A percentile compares a stretch with the other conserved stretches of the same genome.
These are phyloP conservation scores for Melanostoma mellinum DNA, from an alignment of 2,888 invertebrate genomes.

Conservation along the genomic window DNA sequence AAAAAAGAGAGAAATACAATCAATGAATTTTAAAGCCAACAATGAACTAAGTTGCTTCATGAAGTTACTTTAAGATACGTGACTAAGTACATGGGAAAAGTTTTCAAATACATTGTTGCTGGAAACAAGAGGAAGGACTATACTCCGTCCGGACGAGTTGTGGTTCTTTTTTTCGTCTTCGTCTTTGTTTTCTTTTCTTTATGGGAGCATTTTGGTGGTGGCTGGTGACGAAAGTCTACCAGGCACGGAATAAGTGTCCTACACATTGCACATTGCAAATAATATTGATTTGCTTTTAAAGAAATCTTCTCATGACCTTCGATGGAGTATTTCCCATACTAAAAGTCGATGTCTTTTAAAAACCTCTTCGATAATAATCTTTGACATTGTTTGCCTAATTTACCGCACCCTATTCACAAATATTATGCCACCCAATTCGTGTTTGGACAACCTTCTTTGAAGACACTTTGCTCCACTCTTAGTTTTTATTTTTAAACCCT, in stretches of 20 bases:
- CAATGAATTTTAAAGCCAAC: background rate
- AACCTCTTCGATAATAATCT: slow-evolving; percentile 25
- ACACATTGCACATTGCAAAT: slow-evolving; percentile 4
- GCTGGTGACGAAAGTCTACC: background rate
- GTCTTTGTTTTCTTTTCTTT: background rate
- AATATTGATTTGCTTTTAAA: background rate
- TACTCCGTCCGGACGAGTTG: background rate
- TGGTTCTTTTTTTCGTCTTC: background rate
- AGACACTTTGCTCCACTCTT: background rate
- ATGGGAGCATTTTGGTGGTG: background rate
- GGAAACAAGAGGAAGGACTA: background rate
- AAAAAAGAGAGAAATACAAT: background rate
- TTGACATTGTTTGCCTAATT: slow-evolving; percentile 35
- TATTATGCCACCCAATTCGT: slow-evolving; percentile 51
- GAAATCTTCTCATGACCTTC: slow-evolving; percentile 43
- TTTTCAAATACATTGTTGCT: background rate
- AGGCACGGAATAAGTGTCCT: background rate
- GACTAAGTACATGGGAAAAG: slow-evolving; percentile 31
- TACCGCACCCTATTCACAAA: slow-evolving; percentile 53
- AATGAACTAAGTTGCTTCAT: background rate
- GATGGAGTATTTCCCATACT: slow-evolving; percentile 24
- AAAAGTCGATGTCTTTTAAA: background rate
- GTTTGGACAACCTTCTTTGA: slow-evolving; percentile 47
- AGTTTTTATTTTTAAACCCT: slow-evolving; percentile 6
- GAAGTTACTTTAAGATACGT: slow-evolving; percentile 18